Evolutionary conservation across 2,797 vertebrate genomes (phyloP), one percentile per base, ranked within the genome.

Genomic region (Novumbra hubbsi): DNA sequence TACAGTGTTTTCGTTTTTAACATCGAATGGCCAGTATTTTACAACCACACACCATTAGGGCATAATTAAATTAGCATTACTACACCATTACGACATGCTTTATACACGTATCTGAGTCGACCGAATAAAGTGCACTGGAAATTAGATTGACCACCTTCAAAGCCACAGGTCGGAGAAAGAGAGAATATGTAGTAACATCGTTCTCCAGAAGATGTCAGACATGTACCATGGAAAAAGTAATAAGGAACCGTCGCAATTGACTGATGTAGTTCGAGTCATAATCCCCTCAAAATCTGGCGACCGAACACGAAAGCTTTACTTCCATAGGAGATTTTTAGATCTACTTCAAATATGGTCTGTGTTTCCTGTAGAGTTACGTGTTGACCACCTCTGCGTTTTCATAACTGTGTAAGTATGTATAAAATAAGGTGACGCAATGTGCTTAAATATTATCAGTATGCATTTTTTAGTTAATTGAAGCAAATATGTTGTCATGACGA

Each of bases 131-230:
- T 11, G 15, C 6, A 65, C 2, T 19, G 68, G 48, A 50, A 30
- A 19, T 52, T 7, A 5, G 30, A 21, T 11, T 76, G 74, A 87
- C 92, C 84, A 92, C 93, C 93, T 94, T 94, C 93, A 94, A 41
- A 81, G 5, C 28, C 70, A 24, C 57, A 70, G 9, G 15, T 52
- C 50, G 41, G 0, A 68, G 34, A 73, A 71, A 49, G 8, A 0
- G 9, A 28, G 1, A 0, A 2, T 3, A 1, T 82, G 81, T 49
- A 75, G 16, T 70, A 55, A 38, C 16, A 12, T 1, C 0, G 8
- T 50, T n/a, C 21, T n/a, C 89, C 93, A 85, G 50, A 19, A 92
- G 91, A 80, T 82, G 88, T 87, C 76, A 75, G 73, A 1, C 66
- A 5, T 0, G 27, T 4, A 5, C 1, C 55, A 5, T 15, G 32